Evolutionary conservation across 2,888 invertebrate species (phyloP).

Genomic region (Drosophila conformis): DNA sequence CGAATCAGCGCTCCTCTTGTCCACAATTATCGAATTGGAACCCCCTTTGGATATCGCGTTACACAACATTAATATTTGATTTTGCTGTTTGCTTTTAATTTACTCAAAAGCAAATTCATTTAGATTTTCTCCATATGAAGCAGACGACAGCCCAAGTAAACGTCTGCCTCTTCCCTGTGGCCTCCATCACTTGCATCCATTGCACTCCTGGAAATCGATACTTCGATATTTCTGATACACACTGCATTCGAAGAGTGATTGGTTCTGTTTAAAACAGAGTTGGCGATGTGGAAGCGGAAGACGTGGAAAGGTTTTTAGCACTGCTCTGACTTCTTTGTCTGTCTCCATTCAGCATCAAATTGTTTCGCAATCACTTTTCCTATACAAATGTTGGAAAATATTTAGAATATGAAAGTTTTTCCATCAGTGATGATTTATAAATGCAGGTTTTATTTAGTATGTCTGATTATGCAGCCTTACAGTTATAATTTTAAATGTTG

Average conservation of each 20-base stretch:
- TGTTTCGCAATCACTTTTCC: background rate
- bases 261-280: background rate
- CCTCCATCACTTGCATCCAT: slow-evolving; percentile 18
- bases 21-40: slow-evolving; percentile 51
- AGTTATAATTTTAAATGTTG: background rate
- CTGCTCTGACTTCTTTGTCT: background rate
- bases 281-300: background rate
- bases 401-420: background rate
- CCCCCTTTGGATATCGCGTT: slow-evolving; percentile 54
- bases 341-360: background rate
- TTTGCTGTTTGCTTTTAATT: slow-evolving; percentile 80
- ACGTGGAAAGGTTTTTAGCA: background rate
- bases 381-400: background rate
- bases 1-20: slow-evolving; percentile 34
- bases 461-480: background rate
- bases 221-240: slow-evolving; percentile 24
- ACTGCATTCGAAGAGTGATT: slow-evolving; percentile 39
- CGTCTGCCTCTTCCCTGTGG: background rate
- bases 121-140: slow-evolving; percentile 48
- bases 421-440: slow-evolving; percentile 8
- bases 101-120: slow-evolving; percentile 72
- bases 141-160: slow-evolving; percentile 36
- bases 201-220: slow-evolving; percentile 61
- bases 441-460: slow-evolving; percentile 11
- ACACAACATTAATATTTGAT: slow-evolving; percentile 80